A percentile compares a stretch with the other conserved stretches of the same genome.
phyloP scores from a whole-genome alignment of 2,797 vertebrate species.

The Borostomias antarcticus region DNA sequence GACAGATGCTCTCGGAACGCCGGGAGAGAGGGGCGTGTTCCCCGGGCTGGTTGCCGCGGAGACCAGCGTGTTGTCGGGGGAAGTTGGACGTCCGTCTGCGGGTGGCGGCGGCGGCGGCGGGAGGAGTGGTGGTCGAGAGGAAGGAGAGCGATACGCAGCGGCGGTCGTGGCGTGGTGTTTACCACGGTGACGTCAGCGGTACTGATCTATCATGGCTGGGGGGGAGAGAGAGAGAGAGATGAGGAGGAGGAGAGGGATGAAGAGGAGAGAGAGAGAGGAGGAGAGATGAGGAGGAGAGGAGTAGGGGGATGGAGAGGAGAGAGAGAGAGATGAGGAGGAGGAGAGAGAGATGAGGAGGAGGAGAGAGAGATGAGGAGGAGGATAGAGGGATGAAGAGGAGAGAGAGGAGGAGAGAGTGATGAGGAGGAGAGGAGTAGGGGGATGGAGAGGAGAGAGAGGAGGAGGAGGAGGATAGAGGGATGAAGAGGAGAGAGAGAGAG shows the following conservation, averaged over 20 bases:
- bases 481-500: too few species aligned
- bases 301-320: too few species aligned
- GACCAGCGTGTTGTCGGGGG: too few species aligned
- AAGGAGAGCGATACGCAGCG: slow-evolving; percentile 41
- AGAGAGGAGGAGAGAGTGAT: slow-evolving; percentile 26
- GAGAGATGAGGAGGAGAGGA: slow-evolving; percentile 7
- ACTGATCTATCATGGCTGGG: slow-evolving; percentile 5
- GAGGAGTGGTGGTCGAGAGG: too few species aligned
- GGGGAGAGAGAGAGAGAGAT: not conserved
- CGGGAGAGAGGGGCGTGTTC: too few species aligned
- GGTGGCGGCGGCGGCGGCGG: too few species aligned
- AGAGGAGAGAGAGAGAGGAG: too few species aligned
- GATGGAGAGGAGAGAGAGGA: slow-evolving; percentile 1
- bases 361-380: not conserved
- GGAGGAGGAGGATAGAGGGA: not conserved
- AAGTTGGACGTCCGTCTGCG: too few species aligned
- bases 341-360: not conserved
- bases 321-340: too few species aligned
- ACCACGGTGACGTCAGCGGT: not conserved
- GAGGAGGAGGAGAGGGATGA: not conserved
- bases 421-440: not conserved
- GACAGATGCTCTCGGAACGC: too few species aligned
- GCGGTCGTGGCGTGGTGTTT: slow-evolving; percentile 9
- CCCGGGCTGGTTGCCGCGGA: too few species aligned
- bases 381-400: not conserved